These are phyloP conservation scores for Sturnus vulgaris DNA, from an alignment of 2,113 vertebrate genomes.

Conservation along the genomic window DNA sequence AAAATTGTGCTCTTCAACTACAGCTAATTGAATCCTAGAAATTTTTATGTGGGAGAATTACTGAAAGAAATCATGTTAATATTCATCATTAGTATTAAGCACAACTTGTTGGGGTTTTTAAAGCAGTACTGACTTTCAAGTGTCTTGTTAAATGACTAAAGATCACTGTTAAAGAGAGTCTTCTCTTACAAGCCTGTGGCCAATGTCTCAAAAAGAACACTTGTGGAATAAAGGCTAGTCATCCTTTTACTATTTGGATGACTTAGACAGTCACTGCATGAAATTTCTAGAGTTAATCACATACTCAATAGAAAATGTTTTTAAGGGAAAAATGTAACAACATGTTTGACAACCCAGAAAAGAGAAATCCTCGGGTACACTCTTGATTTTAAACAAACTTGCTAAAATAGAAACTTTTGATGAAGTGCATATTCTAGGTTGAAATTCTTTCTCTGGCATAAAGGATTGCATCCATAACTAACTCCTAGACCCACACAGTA, in stretches of 20 bases:
- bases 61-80: neutral
- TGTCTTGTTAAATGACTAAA: neutral
- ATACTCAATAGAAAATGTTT: neutral
- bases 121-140: neutral
- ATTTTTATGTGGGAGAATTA: neutral
- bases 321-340: neutral
- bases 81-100: neutral
- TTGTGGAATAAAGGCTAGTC: neutral
- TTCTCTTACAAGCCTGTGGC: neutral
- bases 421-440: neutral
- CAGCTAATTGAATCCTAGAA: neutral
- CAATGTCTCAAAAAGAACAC: neutral
- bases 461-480: neutral
- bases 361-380: neutral
- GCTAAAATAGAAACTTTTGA: neutral
- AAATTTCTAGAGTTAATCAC: neutral
- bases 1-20: neutral
- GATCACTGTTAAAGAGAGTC: neutral
- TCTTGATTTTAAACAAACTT: neutral
- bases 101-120: neutral
- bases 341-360: neutral
- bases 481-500: neutral
- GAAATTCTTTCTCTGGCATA: neutral
- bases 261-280: neutral
- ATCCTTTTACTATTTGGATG: neutral